phyloP scores from a whole-genome alignment of 2,888 invertebrate species.

The Cephus pygmeus region DNA sequence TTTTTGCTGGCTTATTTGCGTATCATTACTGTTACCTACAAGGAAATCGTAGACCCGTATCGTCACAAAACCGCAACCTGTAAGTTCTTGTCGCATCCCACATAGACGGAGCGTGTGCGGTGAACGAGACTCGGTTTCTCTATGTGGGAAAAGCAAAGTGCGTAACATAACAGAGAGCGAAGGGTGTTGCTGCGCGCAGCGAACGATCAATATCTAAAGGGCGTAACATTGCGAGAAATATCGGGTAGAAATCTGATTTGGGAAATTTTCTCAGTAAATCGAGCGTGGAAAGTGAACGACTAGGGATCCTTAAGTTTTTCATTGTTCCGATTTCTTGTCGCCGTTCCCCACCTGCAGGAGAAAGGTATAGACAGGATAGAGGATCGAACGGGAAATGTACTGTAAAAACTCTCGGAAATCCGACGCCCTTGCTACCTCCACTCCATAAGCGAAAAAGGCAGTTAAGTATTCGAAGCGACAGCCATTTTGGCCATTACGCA shows the following conservation, averaged over 20 bases:
- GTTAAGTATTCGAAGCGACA: too few species aligned
- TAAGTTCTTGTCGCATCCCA: neutral
- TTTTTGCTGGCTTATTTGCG: neutral
- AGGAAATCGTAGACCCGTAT: neutral
- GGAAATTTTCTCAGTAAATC: conserved; percentile 15
- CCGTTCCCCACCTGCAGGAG: too few species aligned
- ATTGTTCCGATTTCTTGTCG: too few species aligned
- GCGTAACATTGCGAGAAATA: conserved; percentile 35
- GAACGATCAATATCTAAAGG: conserved; percentile 38
- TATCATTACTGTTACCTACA: neutral
- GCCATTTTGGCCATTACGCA: too few species aligned
- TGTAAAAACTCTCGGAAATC: too few species aligned
- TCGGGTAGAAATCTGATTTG: neutral
- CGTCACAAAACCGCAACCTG: neutral
- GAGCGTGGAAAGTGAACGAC: neutral
- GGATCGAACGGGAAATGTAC: too few species aligned
- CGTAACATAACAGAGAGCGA: neutral
- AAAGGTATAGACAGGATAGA: too few species aligned
- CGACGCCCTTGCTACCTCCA: too few species aligned
- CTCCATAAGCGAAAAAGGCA: too few species aligned
- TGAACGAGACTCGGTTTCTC: neutral
- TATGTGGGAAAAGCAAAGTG: neutral
- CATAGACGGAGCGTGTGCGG: neutral
- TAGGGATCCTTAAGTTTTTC: too few species aligned
- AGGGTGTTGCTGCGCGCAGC: conserved; percentile 10